Base-by-base conservation (phyloP, 2,888 invertebrate genomes). In the Plagodis pulveraria region DNA sequence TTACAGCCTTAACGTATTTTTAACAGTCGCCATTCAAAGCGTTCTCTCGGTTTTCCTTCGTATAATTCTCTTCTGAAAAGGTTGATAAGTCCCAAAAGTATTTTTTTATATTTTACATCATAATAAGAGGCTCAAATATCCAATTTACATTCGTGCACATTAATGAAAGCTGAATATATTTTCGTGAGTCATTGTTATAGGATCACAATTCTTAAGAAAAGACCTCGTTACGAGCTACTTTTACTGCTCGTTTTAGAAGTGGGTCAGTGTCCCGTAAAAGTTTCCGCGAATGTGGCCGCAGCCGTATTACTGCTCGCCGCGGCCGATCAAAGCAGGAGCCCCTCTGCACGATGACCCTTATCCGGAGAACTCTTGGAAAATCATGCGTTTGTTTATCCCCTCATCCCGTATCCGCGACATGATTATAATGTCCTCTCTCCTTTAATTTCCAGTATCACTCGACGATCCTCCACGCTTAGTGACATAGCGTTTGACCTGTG, bases 251-350 rank as follows among this genome's bases (percentile, higher is more conserved):
- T 84, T 87, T 40, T 74, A 86, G 87, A 89, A 84, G 88, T 85
- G 80, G 84, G 81, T 84, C 85, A 87, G 84, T 83, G 89, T 90
- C 86, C 89, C 91, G 91, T 89, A 77, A 91, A 90, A 87, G 85
- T 87, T 90, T 87, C 84, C 84, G 80, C 82, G 78, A 83, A 75
- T 83, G 80, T 84, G 88, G 85, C 84, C 79, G 77, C 69, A 73
- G 75, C 72, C 73, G 78, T 79, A 83, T 84, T 79, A 82, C 80
- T 78, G 78, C 72, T 83, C 79, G 82, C 80, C 78, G 78, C 72
- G 74, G 71, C 74, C 78, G 87, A 89, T 91, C 90, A 91, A 91
- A 91, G 91, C 82, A 33, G 48, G 38, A 50, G 70, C 68, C 77
- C 75, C 79, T 80, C 74, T 67, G 72, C 71, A 71, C 72, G 74